Evolutionary conservation across 2,113 vertebrate species (phyloP).

Genomic region (Psammodynastes pulverulentus): DNA sequence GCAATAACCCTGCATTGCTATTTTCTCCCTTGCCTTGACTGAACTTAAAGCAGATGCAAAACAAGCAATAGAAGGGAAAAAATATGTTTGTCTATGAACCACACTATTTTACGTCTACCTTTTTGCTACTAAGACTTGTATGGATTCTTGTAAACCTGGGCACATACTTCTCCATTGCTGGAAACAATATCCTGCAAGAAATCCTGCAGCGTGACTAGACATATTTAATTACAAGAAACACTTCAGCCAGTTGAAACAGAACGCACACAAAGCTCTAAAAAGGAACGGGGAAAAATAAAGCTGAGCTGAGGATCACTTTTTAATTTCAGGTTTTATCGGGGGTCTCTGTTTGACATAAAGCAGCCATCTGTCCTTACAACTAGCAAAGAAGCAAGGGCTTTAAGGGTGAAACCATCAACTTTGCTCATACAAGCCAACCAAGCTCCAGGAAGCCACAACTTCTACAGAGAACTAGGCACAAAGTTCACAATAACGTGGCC

Average conservation of each 20-base stretch:
- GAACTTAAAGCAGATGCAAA: neutral
- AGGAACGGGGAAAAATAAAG: neutral
- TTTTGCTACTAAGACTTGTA: slow-evolving; percentile 23
- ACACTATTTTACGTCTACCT: neutral
- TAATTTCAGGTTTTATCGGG: neutral
- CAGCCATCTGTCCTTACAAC: neutral
- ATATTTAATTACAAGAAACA: slow-evolving; percentile 16
- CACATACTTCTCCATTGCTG: slow-evolving; percentile 32
- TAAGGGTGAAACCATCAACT: neutral
- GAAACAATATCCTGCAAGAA: slow-evolving; percentile 14
- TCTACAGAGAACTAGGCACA: neutral
- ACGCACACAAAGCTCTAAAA: neutral
- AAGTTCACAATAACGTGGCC: neutral
- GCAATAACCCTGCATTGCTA: neutral
- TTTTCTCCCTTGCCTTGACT: neutral
- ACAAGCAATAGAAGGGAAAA: too few species aligned
- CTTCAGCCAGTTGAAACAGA: slow-evolving; percentile 11
- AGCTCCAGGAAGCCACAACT: neutral
- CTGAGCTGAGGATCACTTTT: neutral
- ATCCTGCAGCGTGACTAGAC: slow-evolving; percentile 19
- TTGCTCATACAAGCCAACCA: neutral
- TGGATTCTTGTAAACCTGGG: slow-evolving; percentile 23
- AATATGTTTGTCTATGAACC: neutral
- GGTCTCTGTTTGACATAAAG: neutral
- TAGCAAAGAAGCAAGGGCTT: neutral